Percentiles rank a stretch among this genome's conserved stretches.
Conservation (phyloP, 2,888 invertebrate genomes). For the Zygaena filipendulae region DNA sequence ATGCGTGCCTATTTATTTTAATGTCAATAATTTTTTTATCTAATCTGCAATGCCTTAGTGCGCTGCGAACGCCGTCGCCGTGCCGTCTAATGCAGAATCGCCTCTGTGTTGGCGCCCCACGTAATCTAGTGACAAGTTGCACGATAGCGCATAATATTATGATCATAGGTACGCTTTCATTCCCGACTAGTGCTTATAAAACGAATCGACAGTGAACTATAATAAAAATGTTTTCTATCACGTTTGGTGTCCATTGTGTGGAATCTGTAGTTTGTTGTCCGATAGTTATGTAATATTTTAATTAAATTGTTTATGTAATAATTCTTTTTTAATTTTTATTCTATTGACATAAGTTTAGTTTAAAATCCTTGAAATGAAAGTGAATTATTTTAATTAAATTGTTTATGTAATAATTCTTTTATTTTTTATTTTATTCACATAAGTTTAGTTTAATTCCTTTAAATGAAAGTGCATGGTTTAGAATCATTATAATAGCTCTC, state of each 20-base stretch:
- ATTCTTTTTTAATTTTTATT: constrained; percentile 63
- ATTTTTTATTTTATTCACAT: constrained; percentile 60
- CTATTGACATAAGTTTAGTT: constrained; percentile 60
- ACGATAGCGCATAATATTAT: no score
- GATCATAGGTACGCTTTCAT: no score
- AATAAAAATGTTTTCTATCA: constrained; percentile 37
- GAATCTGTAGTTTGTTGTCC: constrained; percentile 63
- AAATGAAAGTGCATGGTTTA: constrained; percentile 52
- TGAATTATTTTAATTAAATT: constrained; percentile 55
- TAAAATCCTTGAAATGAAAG: constrained; percentile 53
- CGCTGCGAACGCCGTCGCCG: no score
- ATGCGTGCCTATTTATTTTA: no score
- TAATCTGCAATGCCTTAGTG: no score
- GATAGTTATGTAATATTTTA: constrained; percentile 58
- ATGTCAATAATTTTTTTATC: no score
- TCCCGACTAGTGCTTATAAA: no score
- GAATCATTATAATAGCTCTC: constrained; percentile 42
- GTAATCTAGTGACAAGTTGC: no score
- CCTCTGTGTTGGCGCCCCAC: no score
- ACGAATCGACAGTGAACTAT: no score
- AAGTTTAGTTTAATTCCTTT: constrained; percentile 51
- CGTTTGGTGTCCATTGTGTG: constrained; percentile 49
- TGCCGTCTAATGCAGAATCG: no score
- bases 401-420: constrained; percentile 61
- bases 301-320: constrained; percentile 66